These are phyloP conservation scores for Dascillus cervinus DNA, from an alignment of 2,888 invertebrate species.

Conservation along the genomic window DNA sequence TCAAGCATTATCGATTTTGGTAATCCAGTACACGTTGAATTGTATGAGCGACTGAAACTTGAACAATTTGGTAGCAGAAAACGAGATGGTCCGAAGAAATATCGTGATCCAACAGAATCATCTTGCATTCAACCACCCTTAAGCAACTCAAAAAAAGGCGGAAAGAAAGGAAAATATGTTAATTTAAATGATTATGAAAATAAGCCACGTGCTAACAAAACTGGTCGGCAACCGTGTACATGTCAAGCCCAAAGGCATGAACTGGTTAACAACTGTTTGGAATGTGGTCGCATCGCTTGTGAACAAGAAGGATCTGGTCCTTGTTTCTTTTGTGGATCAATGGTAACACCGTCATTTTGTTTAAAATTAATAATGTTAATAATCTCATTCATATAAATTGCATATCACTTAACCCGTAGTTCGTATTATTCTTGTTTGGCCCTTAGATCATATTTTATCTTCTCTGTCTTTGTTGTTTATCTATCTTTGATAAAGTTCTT, in stretches of 20 bases:
- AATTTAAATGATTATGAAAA: conserved; percentile 70
- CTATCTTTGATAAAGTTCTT: no score
- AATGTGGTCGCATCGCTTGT: conserved; percentile 93
- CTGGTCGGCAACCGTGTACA: conserved; percentile 80
- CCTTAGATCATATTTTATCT: no score
- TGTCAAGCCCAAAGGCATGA: conserved; percentile 89
- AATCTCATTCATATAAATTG: no score
- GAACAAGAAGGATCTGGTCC: conserved; percentile 95
- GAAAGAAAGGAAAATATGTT: conserved; percentile 66
- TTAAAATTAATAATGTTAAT: no score
- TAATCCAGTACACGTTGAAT: conserved; percentile 57
- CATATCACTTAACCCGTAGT: no score
- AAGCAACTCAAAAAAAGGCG: conserved; percentile 31
- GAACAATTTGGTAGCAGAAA: conserved; percentile 30
- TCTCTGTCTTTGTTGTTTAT: no score
- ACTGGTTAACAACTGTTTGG: conserved; percentile 85
- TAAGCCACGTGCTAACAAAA: conserved; percentile 31
- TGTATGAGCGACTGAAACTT: conserved; percentile 43
- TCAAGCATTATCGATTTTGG: conserved; percentile 62
- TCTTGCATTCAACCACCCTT: neutral
- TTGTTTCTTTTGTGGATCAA: conserved; percentile 82
- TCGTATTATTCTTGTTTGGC: no score
- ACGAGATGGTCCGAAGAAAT: neutral
- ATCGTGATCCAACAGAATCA: neutral
- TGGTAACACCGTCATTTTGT: no score